These are phyloP conservation scores for Disparrhopalites patrizii DNA, from an alignment of 2,888 invertebrate genomes.

Conservation along the genomic window DNA sequence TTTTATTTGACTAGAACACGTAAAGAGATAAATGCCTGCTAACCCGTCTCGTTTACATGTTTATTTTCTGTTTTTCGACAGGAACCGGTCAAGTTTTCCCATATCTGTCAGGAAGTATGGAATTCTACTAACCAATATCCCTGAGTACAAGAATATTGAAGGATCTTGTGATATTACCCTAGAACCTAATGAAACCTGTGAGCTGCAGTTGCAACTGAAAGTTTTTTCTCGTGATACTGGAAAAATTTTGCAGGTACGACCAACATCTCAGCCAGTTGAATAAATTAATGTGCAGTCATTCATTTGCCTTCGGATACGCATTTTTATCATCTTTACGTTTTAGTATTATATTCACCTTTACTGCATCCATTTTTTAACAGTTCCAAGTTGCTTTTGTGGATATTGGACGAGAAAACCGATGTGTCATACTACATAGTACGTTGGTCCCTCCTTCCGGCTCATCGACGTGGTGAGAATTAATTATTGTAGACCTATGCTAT, in stretches of 20 bases:
- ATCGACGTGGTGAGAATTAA: slow-evolving; percentile 13
- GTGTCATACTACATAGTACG: slow-evolving; percentile 43
- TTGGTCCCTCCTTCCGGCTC: not conserved
- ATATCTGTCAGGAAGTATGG: slow-evolving; percentile 38
- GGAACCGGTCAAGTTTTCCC: slow-evolving; percentile 34
- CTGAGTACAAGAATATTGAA: slow-evolving; percentile 38
- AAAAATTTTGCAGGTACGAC: slow-evolving; percentile 41
- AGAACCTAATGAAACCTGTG: slow-evolving; percentile 31
- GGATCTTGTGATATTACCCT: slow-evolving; percentile 17
- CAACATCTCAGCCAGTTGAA: not conserved
- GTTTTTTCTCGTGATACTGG: slow-evolving; percentile 35
- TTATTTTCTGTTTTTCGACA: slow-evolving; percentile 10
- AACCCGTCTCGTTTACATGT: no score
- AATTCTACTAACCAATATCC: slow-evolving; percentile 34
- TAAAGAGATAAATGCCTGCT: not conserved
- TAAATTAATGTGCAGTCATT: not conserved
- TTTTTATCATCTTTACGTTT: not conserved
- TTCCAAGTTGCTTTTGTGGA: slow-evolving; percentile 44
- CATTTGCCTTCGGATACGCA: no score
- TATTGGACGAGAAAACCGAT: slow-evolving; percentile 39
- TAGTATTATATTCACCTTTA: not conserved
- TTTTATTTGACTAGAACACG: not conserved
- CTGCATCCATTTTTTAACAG: slow-evolving; percentile 30
- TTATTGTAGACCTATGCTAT: no score
- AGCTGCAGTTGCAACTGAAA: slow-evolving; percentile 33